Percentiles rank a stretch among this genome's conserved stretches.
Conservation (phyloP, 1,140 invertebrate genomes). For the Halyomorpha halys region DNA sequence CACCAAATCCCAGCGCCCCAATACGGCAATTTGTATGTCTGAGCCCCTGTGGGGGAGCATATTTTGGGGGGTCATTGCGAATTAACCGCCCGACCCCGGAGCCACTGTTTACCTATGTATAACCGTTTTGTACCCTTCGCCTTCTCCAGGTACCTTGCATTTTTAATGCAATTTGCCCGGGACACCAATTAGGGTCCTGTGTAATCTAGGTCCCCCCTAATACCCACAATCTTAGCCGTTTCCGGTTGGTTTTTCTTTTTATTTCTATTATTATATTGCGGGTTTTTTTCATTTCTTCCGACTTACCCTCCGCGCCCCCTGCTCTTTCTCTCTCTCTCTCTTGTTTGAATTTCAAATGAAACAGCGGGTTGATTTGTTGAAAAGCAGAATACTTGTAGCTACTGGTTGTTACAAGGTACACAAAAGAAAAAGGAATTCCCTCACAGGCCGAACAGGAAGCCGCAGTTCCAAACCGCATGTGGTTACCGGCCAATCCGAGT, state of each 20-base stretch:
- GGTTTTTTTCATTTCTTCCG: no score
- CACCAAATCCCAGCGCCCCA: slow-evolving; percentile 13
- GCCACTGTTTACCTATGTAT: slow-evolving; percentile 16
- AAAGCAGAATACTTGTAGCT: no score
- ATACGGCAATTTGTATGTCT: slow-evolving; percentile 16
- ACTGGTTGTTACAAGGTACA: no score
- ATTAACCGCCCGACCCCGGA: background rate
- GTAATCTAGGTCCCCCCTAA: background rate
- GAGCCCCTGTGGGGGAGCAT: background rate
- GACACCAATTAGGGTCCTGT: slow-evolving; percentile 7
- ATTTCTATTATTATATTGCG: no score
- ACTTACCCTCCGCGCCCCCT: no score
- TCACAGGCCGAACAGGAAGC: no score
- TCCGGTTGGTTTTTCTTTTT: background rate
- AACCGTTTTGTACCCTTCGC: background rate
- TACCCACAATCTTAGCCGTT: background rate
- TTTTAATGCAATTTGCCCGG: slow-evolving; percentile 15
- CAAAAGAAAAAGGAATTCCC: no score
- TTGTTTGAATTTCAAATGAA: no score
- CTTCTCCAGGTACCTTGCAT: background rate
- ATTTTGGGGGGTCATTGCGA: slow-evolving; percentile 14
- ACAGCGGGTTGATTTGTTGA: no score
- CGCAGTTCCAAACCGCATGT: no score
- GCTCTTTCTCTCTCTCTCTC: no score
- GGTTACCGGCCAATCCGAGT: no score